Conservation (phyloP, 92 coral and sea anemone species). For the Phenganax marumi region DNA sequence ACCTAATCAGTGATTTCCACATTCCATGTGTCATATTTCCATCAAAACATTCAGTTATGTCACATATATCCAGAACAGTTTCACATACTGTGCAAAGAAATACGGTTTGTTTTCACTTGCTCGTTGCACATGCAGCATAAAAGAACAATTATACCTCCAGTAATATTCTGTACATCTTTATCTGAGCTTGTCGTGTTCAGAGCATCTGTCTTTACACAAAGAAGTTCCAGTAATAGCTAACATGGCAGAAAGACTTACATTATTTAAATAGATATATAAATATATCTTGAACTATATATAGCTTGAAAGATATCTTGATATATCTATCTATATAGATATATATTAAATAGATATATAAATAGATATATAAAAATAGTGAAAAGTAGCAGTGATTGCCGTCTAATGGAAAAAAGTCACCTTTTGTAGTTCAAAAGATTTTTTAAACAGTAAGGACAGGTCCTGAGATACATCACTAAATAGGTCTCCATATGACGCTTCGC, state of each 20-base stretch:
- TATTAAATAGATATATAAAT: background rate
- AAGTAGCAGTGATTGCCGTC: background rate
- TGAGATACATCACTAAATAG: conserved; percentile 72
- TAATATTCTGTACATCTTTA: conserved; percentile 30
- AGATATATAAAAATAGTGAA: background rate
- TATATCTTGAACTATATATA: no score
- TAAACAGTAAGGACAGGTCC: conserved; percentile 76
- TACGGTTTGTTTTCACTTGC: background rate
- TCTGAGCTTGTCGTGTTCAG: background rate
- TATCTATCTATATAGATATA: no score
- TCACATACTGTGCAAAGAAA: conserved; percentile 66
- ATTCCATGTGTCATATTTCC: conserved; percentile 36
- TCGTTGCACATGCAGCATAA: background rate
- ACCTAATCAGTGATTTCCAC: conserved; percentile 41
- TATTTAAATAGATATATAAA: background rate
- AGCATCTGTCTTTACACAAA: conserved; percentile 14
- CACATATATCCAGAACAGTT: conserved; percentile 75
- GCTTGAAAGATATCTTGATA: no score
- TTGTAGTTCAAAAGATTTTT: conserved; percentile 79
- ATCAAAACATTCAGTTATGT: conserved; percentile 32
- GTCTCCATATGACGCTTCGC: conserved; percentile 71
- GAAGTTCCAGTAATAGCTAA: conserved; percentile 22
- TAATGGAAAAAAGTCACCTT: conserved; percentile 51
- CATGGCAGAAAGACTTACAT: background rate
- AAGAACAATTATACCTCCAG: conserved; percentile 19